Percentiles rank a stretch among this genome's conserved stretches.
phyloP scores from a whole-genome alignment of 1,140 invertebrate genomes.

The Neelides sp. region DNA sequence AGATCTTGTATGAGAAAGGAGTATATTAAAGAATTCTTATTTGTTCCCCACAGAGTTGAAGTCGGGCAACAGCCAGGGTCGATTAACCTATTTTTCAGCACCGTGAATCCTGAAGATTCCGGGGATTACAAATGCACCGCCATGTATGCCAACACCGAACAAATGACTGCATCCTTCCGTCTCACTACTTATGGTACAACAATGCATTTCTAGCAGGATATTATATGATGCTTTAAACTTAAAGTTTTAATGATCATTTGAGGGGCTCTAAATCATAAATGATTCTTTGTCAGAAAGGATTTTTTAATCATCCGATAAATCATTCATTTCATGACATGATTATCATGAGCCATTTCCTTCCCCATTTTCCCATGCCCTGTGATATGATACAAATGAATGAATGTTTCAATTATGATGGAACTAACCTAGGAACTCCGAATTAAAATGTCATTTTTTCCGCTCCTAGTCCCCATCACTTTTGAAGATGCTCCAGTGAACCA shows the following conservation, averaged over 20 bases:
- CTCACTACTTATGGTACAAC: constrained; percentile 59
- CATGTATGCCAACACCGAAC: constrained; percentile 54
- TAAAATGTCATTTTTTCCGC: neutral
- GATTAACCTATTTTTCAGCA: constrained; percentile 21
- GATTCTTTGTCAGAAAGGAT: neutral
- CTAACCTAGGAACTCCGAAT: neutral
- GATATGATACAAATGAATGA: neutral
- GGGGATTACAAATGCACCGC: constrained; percentile 72
- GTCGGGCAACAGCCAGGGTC: constrained; percentile 13
- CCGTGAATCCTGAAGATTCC: constrained; percentile 49
- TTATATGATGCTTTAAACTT: neutral
- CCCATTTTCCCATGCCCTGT: neutral
- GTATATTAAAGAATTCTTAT: neutral
- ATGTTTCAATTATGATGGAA: neutral
- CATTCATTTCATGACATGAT: too few relatives aligned
- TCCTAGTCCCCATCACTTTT: constrained; percentile 30
- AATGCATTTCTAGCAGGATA: neutral
- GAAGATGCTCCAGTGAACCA: constrained; percentile 60
- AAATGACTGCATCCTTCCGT: constrained; percentile 49
- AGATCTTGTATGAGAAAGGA: constrained; percentile 2
- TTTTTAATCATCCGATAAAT: neutral
- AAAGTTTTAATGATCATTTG: neutral
- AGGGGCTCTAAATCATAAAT: neutral
- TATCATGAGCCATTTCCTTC: too few relatives aligned
- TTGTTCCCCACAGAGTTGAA: constrained; percentile 10